phyloP scores from a whole-genome alignment of 2,113 vertebrate genomes.

The Prinia subflava region DNA sequence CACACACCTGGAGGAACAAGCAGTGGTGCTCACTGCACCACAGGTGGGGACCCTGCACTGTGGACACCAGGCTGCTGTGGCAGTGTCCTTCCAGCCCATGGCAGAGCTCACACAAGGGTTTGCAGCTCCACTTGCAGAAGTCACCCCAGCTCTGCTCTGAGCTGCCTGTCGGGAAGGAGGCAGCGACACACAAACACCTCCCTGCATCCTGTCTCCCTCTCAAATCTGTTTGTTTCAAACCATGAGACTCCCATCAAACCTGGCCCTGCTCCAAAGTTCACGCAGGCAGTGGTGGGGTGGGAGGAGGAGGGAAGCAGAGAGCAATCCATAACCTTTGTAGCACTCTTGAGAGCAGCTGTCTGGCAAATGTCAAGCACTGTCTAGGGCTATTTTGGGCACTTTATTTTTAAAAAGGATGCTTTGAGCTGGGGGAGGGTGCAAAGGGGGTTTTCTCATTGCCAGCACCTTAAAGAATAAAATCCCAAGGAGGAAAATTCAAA shows the following conservation, averaged over 20 bases:
- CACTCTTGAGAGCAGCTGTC: conserved; percentile 64
- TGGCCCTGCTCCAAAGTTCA: conserved; percentile 40
- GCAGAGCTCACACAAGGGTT: background rate
- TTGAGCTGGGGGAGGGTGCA: background rate
- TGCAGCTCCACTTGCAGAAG: background rate
- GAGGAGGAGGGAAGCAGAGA: conserved; percentile 27
- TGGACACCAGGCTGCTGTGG: rapidly evolving
- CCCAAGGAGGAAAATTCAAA: background rate
- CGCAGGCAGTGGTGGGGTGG: background rate
- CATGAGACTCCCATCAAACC: background rate
- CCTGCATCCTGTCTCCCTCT: background rate
- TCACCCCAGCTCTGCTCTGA: background rate
- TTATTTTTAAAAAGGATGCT: conserved; percentile 61
- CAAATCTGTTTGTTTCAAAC: background rate
- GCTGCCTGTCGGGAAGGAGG: background rate
- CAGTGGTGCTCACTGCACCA: rapidly evolving
- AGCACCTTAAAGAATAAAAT: conserved; percentile 27
- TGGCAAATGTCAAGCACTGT: conserved; percentile 66
- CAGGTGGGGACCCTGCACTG: background rate
- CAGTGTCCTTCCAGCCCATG: background rate
- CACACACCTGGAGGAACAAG: background rate
- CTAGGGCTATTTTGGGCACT: conserved; percentile 66
- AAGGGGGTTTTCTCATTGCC: conserved; percentile 7
- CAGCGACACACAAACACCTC: background rate
- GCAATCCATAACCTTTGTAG: conserved; percentile 59